Evolutionary conservation across 1,140 invertebrate species (phyloP).

Genomic region (Battus philenor): DNA sequence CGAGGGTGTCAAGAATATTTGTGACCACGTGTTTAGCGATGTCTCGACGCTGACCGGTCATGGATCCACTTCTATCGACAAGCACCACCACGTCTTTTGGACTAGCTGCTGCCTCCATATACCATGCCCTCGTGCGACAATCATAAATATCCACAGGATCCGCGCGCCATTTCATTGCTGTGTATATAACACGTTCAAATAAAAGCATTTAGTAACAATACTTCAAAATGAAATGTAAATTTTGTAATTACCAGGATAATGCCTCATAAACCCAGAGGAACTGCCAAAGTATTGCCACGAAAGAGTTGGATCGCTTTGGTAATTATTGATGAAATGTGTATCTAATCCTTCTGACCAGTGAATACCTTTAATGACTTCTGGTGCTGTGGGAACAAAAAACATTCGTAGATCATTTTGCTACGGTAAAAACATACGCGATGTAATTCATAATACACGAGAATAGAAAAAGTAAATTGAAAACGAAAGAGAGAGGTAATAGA

Average conservation of each 20-base stretch:
- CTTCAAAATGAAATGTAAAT: no score
- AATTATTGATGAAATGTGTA: conserved; percentile 91
- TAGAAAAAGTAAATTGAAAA: no score
- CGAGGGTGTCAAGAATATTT: conserved; percentile 97
- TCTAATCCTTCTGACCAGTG: conserved; percentile 92
- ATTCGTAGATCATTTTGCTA: no score
- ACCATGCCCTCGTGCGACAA: conserved; percentile 92
- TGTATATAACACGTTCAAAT: no score
- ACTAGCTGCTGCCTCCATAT: conserved; percentile 96
- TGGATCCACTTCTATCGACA: conserved; percentile 96
- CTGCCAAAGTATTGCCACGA: conserved; percentile 99
- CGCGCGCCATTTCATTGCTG: conserved; percentile 82
- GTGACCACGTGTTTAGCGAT: conserved; percentile 96
- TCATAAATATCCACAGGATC: conserved; percentile 90
- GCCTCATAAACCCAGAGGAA: conserved; percentile 95
- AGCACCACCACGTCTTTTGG: conserved; percentile 98
- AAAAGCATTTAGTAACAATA: no score
- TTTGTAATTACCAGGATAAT: conserved; percentile 94
- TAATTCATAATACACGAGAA: no score
- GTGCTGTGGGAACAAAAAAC: no score
- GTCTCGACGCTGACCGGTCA: conserved; percentile 94
- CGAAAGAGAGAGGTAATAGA: no score
- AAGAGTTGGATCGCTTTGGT: conserved; percentile 89
- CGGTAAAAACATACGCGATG: no score
- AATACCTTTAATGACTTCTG: conserved; percentile 81